phyloP scores from a whole-genome alignment of 2,888 invertebrate species.

The Drosophila austrosaltans region DNA sequence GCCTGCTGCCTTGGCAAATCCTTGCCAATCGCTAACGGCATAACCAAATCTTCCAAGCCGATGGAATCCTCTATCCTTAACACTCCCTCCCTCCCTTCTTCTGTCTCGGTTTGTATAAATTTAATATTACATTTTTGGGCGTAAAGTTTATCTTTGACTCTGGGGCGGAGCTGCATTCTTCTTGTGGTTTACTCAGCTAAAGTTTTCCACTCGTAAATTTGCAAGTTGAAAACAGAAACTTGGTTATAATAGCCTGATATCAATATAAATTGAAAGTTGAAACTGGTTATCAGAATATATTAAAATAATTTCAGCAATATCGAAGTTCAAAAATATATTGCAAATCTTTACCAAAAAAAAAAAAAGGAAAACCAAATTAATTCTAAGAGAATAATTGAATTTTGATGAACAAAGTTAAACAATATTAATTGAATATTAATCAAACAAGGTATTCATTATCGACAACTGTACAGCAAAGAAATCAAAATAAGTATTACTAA shows the following conservation, averaged over 20 bases:
- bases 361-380: background rate
- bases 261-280: slow-evolving; percentile 18
- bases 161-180: slow-evolving; percentile 41
- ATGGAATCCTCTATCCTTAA: background rate
- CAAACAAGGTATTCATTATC: slow-evolving; percentile 13
- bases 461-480: slow-evolving; percentile 6
- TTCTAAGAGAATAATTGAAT: background rate
- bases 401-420: background rate
- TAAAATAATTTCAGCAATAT: background rate
- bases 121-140: slow-evolving; percentile 72
- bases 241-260: slow-evolving; percentile 17
- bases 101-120: slow-evolving; percentile 57
- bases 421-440: background rate
- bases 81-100: slow-evolving; percentile 7
- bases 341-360: too few species aligned
- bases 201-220: slow-evolving; percentile 47
- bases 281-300: slow-evolving; percentile 6
- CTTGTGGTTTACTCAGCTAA: slow-evolving; percentile 30
- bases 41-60: slow-evolving; percentile 14
- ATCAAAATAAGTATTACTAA: slow-evolving; percentile 36
- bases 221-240: slow-evolving; percentile 34
- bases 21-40: slow-evolving; percentile 33
- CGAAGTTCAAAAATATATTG: too few species aligned
- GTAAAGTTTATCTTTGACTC: slow-evolving; percentile 70
- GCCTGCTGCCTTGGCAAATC: slow-evolving; percentile 42